Evolutionary conservation across 2,888 invertebrate species (phyloP), one percentile per base, ranked within the genome.

Genomic region (Lymantria monacha): DNA sequence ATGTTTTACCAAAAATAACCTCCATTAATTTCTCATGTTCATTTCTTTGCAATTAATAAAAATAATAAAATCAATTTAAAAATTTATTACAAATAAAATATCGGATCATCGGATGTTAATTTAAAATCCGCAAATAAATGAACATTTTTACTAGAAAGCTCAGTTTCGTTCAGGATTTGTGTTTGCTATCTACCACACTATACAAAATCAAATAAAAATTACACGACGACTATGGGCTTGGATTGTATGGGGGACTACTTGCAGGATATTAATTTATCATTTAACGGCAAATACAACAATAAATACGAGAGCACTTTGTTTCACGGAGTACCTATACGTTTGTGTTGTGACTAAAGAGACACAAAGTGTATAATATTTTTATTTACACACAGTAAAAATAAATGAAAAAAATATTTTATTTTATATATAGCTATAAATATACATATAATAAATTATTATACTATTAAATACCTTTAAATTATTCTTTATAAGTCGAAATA

Each of bases 81-180:
- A 37, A 13, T 43, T 38, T 38, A n/a, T 12, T 38, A 8, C 3
- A 38, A 38, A n/a, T n/a, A n/a, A 38, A 38, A 12, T 38, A 12
- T n/a, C n/a, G 2, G 2, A 22, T 38, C 8, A 13, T 42, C 11
- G 22, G 42, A 41, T 45, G 43, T 60, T 30, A 50, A 44, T 52
- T 63, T 56, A 44, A 51, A 49, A 57, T 63, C 79, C 86, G 85
- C 85, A 88, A 87, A 83, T 59, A 76, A 85, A 84, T 82, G 81
- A 86, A 82, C 82, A 70, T 76, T 74, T 63, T 74, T 67, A 22
- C 81, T 83, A 82, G 77, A 78, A 83, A 82, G 85, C 89, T 87
- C 90, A 89, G 88, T 86, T 79, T 86, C 87, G 82, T 83, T 83
- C 88, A 89, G 87, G 86, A 83, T 68, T 72, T 80, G 80, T 82